Conservation (phyloP, 2,888 invertebrate species). For the Aspidiotus destructor region DNA sequence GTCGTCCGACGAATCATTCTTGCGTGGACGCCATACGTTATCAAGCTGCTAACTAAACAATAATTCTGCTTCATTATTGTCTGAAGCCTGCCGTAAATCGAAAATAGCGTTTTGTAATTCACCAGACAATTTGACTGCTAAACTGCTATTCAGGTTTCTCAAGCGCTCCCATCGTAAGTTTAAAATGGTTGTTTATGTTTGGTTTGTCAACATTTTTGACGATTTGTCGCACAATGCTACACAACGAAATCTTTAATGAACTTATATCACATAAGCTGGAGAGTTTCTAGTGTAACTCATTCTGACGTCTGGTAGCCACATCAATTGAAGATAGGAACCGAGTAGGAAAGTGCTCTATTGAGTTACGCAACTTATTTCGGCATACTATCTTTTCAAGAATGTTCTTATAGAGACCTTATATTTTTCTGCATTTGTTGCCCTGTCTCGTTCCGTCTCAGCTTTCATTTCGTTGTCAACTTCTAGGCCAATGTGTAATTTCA, state of each 20-base stretch:
- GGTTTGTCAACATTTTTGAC: slow-evolving; percentile 1
- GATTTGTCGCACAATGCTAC: not conserved
- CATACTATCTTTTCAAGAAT: not conserved
- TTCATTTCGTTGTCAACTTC: no score
- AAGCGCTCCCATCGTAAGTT: slow-evolving; percentile 1
- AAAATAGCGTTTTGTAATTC: slow-evolving; percentile 1
- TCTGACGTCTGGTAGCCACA: slow-evolving; percentile 2
- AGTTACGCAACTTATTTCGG: not conserved
- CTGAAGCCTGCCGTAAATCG: slow-evolving; percentile 1
- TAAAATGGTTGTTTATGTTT: not conserved
- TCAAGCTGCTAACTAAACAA: slow-evolving; percentile 1
- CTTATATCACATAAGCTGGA: not conserved
- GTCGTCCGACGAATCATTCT: slow-evolving; percentile 2
- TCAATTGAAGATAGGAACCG: not conserved
- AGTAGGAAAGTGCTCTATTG: slow-evolving; percentile 1
- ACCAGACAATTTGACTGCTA: slow-evolving; percentile 1
- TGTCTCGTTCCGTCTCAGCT: no score
- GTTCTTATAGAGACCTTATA: not conserved
- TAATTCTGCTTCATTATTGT: not conserved
- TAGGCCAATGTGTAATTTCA: no score
- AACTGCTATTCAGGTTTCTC: slow-evolving; percentile 2
- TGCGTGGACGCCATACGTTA: slow-evolving; percentile 2
- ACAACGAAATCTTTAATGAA: slow-evolving; percentile 1
- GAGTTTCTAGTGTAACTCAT: slow-evolving; percentile 1
- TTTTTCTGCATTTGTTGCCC: no score